phyloP scores from a whole-genome alignment of 2,113 vertebrate species.

The Holacanthus passer region DNA sequence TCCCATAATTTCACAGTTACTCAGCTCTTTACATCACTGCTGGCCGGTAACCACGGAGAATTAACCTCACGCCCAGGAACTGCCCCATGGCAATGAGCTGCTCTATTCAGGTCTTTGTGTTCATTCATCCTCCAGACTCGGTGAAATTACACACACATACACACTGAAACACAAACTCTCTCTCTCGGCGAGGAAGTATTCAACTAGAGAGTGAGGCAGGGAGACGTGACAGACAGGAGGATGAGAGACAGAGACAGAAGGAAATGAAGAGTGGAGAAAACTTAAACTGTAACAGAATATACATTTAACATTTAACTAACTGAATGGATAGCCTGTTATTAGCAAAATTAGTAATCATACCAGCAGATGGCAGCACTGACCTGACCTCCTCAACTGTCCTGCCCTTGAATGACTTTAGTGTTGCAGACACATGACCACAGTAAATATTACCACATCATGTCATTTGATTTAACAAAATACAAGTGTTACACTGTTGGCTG shows the following conservation, averaged over 20 bases:
- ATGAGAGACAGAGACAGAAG: neutral
- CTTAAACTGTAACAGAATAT: neutral
- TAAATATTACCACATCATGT: conserved; percentile 20
- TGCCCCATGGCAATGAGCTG: conserved; percentile 42
- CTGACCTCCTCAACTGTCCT: neutral
- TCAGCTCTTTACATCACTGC: conserved; percentile 68
- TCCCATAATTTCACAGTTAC: conserved; percentile 68
- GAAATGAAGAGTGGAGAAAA: neutral
- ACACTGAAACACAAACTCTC: conserved; percentile 12
- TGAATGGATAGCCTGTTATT: neutral
- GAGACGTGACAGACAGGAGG: neutral
- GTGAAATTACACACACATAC: conserved; percentile 28
- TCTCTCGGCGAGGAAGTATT: conserved; percentile 12
- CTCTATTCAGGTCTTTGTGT: conserved; percentile 65
- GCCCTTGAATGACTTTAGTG: neutral
- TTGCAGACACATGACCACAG: neutral
- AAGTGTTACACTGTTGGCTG: neutral
- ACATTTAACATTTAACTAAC: neutral
- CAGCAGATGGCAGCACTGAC: conserved; percentile 73
- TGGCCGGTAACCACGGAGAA: conserved; percentile 70
- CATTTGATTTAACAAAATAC: conserved; percentile 1
- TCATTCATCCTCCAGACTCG: conserved; percentile 51
- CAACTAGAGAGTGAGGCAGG: conserved; percentile 3
- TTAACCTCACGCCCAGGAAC: conserved; percentile 58
- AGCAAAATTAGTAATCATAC: too few species aligned